phyloP scores from a whole-genome alignment of 2,797 vertebrate species.

The Pseudopleuronectes americanus region DNA sequence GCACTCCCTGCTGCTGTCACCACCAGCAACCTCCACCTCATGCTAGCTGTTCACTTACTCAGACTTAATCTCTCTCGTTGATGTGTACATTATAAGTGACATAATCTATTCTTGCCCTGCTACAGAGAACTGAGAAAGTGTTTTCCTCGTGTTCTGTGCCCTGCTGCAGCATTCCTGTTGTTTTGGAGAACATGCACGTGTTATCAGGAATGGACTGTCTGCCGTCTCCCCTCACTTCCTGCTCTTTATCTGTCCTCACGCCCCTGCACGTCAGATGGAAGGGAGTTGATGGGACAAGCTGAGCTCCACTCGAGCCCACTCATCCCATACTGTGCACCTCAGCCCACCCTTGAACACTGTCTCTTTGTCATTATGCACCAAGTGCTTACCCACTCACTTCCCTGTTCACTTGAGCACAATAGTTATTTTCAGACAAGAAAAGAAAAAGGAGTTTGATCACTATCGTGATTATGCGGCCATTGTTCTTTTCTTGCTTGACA shows the following conservation, averaged over 20 bases:
- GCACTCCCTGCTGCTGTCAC: slow-evolving; percentile 6
- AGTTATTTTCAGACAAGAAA: slow-evolving; percentile 20
- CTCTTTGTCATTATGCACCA: slow-evolving; percentile 54
- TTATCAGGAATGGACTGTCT: slow-evolving; percentile 58
- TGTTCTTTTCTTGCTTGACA: neutral
- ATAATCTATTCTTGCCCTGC: neutral
- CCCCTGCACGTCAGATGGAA: slow-evolving; percentile 67
- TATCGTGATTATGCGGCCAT: neutral
- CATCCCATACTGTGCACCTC: slow-evolving; percentile 52
- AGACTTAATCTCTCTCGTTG: neutral
- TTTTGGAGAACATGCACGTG: slow-evolving; percentile 56
- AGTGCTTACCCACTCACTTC: slow-evolving; percentile 54
- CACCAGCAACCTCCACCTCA: slow-evolving; percentile 8
- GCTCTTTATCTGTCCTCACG: slow-evolving; percentile 79
- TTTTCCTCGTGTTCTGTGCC: slow-evolving; percentile 23
- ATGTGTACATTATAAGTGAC: neutral
- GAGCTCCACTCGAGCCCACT: slow-evolving; percentile 63
- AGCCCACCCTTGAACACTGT: slow-evolving; percentile 56
- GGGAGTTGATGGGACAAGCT: slow-evolving; percentile 50
- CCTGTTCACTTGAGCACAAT: slow-evolving; percentile 30
- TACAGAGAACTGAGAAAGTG: slow-evolving; percentile 11
- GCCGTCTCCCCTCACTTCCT: slow-evolving; percentile 78
- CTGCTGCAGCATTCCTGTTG: slow-evolving; percentile 1
- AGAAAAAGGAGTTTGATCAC: neutral
- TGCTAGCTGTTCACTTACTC: neutral